These are phyloP conservation scores for Lepus europaeus DNA, from an alignment of 2,113 vertebrate species.

Conservation along the genomic window DNA sequence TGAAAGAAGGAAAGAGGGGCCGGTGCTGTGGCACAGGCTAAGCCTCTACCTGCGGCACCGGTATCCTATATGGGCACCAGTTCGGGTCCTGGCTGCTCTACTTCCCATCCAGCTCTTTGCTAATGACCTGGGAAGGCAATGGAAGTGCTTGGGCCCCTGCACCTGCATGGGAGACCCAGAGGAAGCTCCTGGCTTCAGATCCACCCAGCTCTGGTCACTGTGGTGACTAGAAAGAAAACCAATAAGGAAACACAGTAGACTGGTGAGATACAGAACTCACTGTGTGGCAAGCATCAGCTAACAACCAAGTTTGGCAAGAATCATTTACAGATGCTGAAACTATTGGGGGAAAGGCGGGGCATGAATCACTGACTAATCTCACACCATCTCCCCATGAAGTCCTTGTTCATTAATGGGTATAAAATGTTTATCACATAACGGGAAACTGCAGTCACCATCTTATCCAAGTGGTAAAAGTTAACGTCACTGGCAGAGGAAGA, in stretches of 20 bases:
- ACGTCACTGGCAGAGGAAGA: background rate
- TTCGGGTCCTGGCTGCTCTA: too few species aligned
- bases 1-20: too few species aligned
- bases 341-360: background rate
- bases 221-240: background rate
- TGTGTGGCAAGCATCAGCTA: background rate
- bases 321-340: background rate
- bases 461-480: background rate
- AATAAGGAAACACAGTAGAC: background rate
- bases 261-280: background rate
- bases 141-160: too few species aligned
- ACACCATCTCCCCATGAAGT: background rate
- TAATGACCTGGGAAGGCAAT: too few species aligned
- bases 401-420: background rate
- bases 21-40: too few species aligned
- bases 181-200: too few species aligned
- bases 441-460: background rate
- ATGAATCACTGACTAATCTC: background rate
- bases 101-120: too few species aligned
- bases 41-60: too few species aligned
- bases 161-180: too few species aligned
- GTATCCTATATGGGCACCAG: too few species aligned
- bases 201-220: too few species aligned
- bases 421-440: conserved; percentile 16
- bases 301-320: background rate